A percentile compares a stretch with the other conserved stretches of the same genome.
These are phyloP conservation scores for Mechanitis messenoides DNA, from an alignment of 2,888 invertebrate genomes.

Conservation along the genomic window DNA sequence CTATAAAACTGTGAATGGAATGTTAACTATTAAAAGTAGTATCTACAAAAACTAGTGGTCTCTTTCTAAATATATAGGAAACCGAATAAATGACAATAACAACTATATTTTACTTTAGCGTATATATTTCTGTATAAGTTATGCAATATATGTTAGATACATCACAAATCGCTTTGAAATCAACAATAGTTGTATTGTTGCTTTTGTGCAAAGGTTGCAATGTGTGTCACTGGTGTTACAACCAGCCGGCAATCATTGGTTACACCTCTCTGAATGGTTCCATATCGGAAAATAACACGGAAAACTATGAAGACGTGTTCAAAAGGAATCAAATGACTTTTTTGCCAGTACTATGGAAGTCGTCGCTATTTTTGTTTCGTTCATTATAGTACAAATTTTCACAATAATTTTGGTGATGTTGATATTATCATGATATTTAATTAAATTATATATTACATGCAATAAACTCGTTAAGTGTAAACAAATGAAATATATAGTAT, in stretches of 20 bases:
- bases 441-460: too few species aligned
- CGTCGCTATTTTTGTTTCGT: too few species aligned
- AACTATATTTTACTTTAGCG: background rate
- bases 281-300: background rate
- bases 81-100: too few species aligned
- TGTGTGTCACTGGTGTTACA: constrained; percentile 1
- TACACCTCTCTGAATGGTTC: background rate
- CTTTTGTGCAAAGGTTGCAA: constrained; percentile 3
- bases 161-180: constrained; percentile 7
- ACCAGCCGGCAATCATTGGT: background rate
- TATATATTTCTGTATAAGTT: background rate
- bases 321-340: too few species aligned
- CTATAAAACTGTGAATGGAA: constrained; percentile 2
- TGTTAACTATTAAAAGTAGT: too few species aligned
- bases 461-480: background rate
- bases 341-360: too few species aligned
- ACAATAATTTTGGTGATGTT: too few species aligned
- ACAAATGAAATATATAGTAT: background rate
- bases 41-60: too few species aligned
- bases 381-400: too few species aligned
- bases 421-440: too few species aligned
- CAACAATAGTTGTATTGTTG: constrained; percentile 1
- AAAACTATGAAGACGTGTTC: background rate
- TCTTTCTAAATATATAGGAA: too few species aligned
- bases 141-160: background rate